Conservation (phyloP, 37 sponge, comb jelly and placozoan species). For the Amphimedon queenslandica region DNA sequence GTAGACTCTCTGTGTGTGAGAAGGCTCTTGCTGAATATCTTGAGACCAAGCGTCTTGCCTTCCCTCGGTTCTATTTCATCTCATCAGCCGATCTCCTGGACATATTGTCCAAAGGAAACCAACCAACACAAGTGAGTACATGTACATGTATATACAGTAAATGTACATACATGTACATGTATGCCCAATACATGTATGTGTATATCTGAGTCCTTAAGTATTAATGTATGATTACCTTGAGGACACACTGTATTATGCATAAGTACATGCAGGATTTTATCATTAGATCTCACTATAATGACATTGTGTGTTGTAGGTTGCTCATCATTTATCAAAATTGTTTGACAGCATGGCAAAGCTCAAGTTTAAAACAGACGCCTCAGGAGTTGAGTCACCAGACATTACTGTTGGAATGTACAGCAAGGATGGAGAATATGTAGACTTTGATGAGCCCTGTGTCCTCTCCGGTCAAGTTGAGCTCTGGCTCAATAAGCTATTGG, state of each 20-base stretch:
- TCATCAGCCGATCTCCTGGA: slow-evolving; percentile 96
- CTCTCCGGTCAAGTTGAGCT: slow-evolving; percentile 88
- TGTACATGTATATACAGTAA: too few relatives aligned
- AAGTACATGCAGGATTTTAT: background rate
- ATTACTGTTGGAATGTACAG: slow-evolving; percentile 96
- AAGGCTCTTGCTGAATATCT: slow-evolving; percentile 98
- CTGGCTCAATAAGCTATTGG: slow-evolving; percentile 86
- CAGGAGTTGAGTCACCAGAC: slow-evolving; percentile 60
- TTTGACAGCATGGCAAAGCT: slow-evolving; percentile 97
- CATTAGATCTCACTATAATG: background rate
- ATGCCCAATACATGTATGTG: background rate
- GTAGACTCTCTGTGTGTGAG: slow-evolving; percentile 88
- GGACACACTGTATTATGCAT: background rate
- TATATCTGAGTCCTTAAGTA: background rate
- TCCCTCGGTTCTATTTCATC: slow-evolving; percentile 99
- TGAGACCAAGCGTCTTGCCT: slow-evolving; percentile 97
- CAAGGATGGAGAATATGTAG: slow-evolving; percentile 90
- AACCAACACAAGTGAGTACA: slow-evolving; percentile 75
- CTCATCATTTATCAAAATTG: slow-evolving; percentile 93
- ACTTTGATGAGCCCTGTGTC: slow-evolving; percentile 69
- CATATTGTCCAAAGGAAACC: slow-evolving; percentile 98
- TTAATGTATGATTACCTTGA: background rate
- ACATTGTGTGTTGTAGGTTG: slow-evolving; percentile 41
- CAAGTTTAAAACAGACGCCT: slow-evolving; percentile 80
- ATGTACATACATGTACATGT: background rate